Evolutionary conservation across 2,888 invertebrate genomes (phyloP).

Genomic region (Mythimna pallens): DNA sequence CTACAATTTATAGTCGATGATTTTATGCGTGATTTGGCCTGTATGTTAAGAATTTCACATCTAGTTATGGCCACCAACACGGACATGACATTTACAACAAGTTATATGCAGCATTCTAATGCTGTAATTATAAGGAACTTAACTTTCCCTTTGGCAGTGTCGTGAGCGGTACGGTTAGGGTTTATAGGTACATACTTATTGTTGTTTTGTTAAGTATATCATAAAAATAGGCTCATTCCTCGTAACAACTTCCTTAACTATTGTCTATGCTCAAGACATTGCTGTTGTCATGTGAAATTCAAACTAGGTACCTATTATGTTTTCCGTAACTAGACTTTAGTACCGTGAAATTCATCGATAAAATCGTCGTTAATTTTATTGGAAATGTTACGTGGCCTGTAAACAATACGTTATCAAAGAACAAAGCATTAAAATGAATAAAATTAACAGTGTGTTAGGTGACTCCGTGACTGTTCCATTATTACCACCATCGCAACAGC

Average conservation of each 20-base stretch:
- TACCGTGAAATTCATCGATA: conserved; percentile 17
- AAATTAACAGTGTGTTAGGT: conserved; percentile 61
- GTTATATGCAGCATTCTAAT: conserved; percentile 35
- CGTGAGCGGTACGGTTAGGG: conserved; percentile 12
- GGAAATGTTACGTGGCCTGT: conserved; percentile 4
- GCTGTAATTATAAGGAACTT: conserved; percentile 20
- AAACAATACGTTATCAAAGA: conserved; percentile 55
- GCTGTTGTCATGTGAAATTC: background rate
- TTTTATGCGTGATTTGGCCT: background rate
- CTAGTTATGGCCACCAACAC: conserved; percentile 11
- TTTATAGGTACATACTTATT: background rate
- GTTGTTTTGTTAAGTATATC: background rate
- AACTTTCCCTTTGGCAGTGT: conserved; percentile 47
- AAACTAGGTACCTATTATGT: conserved; percentile 11
- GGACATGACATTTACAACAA: conserved; percentile 1
- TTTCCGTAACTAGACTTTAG: background rate
- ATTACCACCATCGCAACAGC: conserved; percentile 66
- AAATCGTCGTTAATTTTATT: conserved; percentile 32
- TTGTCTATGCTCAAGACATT: background rate
- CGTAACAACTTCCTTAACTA: background rate
- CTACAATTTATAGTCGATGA: conserved; percentile 6
- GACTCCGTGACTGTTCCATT: conserved; percentile 68
- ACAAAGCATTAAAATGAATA: conserved; percentile 56
- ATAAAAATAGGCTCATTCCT: background rate
- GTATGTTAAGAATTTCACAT: conserved; percentile 16